A percentile compares a stretch with the other conserved stretches of the same genome.
These are phyloP conservation scores for Latheticus oryzae DNA, from an alignment of 2,888 invertebrate genomes.

Conservation along the genomic window DNA sequence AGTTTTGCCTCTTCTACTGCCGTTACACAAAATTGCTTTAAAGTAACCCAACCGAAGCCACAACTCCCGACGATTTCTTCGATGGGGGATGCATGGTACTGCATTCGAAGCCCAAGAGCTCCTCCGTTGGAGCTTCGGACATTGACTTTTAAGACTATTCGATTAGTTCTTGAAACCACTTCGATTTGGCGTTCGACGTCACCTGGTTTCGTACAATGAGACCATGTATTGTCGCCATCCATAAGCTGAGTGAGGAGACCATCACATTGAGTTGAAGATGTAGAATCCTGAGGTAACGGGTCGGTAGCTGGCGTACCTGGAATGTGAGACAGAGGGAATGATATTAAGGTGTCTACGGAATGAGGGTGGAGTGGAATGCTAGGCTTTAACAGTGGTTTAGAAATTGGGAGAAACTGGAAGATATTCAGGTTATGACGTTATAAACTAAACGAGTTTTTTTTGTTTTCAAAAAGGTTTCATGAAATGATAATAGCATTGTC, in stretches of 20 bases:
- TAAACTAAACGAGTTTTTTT: too few species aligned
- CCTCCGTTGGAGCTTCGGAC: conserved; percentile 51
- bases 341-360: too few species aligned
- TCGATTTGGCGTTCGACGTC: conserved; percentile 71
- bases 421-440: too few species aligned
- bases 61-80: conserved; percentile 74
- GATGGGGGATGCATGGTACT: conserved; percentile 74
- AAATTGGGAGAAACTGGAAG: too few species aligned
- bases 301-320: conserved; percentile 47
- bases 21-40: conserved; percentile 75
- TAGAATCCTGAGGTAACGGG: conserved; percentile 47
- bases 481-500: too few species aligned
- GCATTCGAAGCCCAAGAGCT: conserved; percentile 67
- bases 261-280: conserved; percentile 64
- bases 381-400: too few species aligned
- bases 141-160: conserved; percentile 66
- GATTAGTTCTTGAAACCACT: conserved; percentile 71
- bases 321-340: conserved; percentile 11
- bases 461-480: too few species aligned
- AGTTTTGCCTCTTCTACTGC: conserved; percentile 70
- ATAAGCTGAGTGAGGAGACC: conserved; percentile 71
- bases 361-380: too few species aligned
- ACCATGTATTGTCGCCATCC: conserved; percentile 71
- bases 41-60: conserved; percentile 78
- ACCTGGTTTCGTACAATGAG: conserved; percentile 71